These are phyloP conservation scores for Cataglyphis cursor DNA, from an alignment of 2,888 invertebrate species.

Conservation along the genomic window DNA sequence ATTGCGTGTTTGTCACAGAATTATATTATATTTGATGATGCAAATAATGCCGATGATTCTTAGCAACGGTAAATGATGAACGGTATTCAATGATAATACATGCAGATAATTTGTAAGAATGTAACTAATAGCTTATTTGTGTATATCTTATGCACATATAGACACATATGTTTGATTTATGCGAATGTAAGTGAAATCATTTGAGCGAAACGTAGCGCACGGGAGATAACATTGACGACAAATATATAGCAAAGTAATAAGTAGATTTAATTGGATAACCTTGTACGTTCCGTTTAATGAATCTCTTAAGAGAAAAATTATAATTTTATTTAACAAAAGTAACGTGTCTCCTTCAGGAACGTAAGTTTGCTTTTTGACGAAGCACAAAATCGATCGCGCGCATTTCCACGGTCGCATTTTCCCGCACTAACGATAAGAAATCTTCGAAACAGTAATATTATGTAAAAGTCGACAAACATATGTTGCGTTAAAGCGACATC, in stretches of 20 bases:
- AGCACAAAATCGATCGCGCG: background rate
- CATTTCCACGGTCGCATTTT: background rate
- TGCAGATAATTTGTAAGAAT: background rate
- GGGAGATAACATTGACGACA: background rate
- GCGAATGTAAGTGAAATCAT: background rate
- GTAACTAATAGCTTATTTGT: background rate
- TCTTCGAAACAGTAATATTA: background rate
- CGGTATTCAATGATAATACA: constrained; percentile 49
- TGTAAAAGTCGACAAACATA: background rate
- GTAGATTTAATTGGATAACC: constrained; percentile 4
- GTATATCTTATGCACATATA: background rate
- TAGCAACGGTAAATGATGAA: constrained; percentile 53
- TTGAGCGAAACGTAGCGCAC: background rate
- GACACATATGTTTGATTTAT: background rate
- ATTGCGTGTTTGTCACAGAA: background rate
- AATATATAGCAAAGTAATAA: background rate
- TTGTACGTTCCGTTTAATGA: constrained; percentile 6
- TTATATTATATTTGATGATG: constrained; percentile 11
- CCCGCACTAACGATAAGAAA: background rate
- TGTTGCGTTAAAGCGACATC: background rate
- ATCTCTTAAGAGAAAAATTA: background rate
- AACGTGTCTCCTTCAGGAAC: background rate
- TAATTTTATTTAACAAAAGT: background rate
- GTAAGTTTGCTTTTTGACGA: background rate
- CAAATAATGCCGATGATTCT: constrained; percentile 25